phyloP scores from a whole-genome alignment of 1,140 invertebrate genomes.

The Venturia canescens region DNA sequence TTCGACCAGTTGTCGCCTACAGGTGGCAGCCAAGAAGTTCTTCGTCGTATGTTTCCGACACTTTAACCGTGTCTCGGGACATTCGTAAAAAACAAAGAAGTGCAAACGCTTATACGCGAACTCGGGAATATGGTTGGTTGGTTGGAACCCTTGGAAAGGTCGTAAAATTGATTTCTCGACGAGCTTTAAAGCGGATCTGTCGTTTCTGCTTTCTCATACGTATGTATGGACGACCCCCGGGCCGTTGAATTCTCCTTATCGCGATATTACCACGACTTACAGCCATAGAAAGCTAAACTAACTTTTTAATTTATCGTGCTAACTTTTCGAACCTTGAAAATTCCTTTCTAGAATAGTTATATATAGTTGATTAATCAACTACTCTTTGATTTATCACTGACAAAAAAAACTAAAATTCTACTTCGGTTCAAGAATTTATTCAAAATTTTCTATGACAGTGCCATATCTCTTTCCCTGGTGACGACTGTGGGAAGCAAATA shows the following conservation, averaged over 20 bases:
- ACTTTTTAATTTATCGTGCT: not conserved
- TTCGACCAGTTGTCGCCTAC: conserved; percentile 5
- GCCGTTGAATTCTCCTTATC: conserved; percentile 35
- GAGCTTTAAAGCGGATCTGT: conserved; percentile 8
- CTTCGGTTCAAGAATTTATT: no score
- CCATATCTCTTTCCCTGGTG: no score
- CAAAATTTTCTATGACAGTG: no score
- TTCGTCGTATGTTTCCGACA: not conserved
- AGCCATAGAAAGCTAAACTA: not conserved
- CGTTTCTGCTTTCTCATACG: conserved; percentile 24
- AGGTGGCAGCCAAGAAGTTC: not conserved
- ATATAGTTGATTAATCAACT: no score
- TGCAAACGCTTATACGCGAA: not conserved
- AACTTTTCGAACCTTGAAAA: not conserved
- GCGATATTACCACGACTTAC: not conserved
- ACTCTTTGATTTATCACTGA: no score
- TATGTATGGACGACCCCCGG: conserved; percentile 11
- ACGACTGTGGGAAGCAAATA: not conserved
- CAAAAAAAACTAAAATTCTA: no score
- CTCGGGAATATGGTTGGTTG: not conserved
- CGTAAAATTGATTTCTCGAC: conserved; percentile 35
- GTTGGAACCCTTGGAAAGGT: not conserved
- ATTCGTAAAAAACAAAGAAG: conserved; percentile 10
- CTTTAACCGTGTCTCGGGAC: not conserved
- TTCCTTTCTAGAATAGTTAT: not conserved